Evolutionary conservation across 2,113 vertebrate genomes (phyloP).

Genomic region (Erpornis zantholeuca): DNA sequence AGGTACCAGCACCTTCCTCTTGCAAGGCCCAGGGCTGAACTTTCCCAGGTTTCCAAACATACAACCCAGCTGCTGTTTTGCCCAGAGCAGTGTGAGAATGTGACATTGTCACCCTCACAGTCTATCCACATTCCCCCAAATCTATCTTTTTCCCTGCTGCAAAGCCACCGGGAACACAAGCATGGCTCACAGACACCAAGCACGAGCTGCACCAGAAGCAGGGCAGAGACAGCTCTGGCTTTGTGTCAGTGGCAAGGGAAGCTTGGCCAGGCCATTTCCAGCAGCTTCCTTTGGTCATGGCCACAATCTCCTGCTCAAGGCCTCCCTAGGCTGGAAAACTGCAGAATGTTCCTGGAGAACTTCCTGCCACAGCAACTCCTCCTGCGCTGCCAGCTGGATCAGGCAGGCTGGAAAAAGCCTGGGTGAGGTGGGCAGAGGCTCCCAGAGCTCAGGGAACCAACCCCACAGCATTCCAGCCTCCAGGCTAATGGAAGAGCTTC

Average conservation of each 20-base stretch:
- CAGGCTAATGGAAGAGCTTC: background rate
- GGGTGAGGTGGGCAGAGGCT: background rate
- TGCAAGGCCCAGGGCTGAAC: background rate
- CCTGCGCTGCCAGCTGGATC: background rate
- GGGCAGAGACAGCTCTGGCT: background rate
- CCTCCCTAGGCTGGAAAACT: background rate
- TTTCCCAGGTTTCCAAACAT: accelerated
- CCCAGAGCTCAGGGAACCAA: background rate
- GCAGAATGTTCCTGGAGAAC: background rate
- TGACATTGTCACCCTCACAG: background rate
- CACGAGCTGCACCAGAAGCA: background rate
- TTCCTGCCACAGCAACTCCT: background rate
- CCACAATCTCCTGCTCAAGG: accelerated
- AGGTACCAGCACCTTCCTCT: background rate
- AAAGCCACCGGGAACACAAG: background rate
- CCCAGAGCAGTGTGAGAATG: accelerated
- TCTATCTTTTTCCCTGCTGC: background rate
- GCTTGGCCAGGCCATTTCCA: background rate
- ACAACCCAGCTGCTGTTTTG: background rate
- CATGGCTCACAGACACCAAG: background rate
- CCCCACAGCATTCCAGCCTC: background rate
- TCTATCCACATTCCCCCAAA: background rate
- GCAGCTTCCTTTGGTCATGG: background rate
- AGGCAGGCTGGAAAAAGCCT: background rate
- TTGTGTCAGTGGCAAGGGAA: background rate